Base-by-base conservation (phyloP, 1,140 invertebrate genomes). In the Akabosia matsudoensis region DNA sequence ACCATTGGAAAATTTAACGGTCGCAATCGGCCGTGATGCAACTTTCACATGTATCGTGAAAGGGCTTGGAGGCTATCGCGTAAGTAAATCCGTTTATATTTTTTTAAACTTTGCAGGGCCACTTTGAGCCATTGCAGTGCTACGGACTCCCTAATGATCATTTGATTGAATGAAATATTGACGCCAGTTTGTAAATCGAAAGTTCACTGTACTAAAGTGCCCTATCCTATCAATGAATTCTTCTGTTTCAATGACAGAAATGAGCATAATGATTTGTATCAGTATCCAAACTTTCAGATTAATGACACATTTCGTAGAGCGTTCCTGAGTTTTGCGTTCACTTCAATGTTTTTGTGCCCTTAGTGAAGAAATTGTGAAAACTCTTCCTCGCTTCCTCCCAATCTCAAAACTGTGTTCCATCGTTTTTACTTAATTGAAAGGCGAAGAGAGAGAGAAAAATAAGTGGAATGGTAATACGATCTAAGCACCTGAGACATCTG, bases 11-110 rank as follows among this genome's bases (percentile, higher is more conserved):
- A 96, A 96, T 88, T 86, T 95, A 77, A 95, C 94, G 51, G 88
- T 95, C 75, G 80, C 83, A 28, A 87, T 94, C 61, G 93, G 93
- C 76, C 88, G 94, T 83, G 93, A 96, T 85, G 93, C 93, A 56
- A 92, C 90, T 70, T 94, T 96, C 83, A 91, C 90, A 82, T 96
- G 94, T 85, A 87, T 92, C 82, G 93, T 96, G 37, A 89, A 92
- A 81, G 92, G 94, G 85, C 88, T 96, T 79, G 93, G 93, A 67
- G 92, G 37, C 7, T 72, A 95, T 86, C 92, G 93, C 87, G 94
- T 95, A 88, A 91, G 7, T 16, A 56, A 45, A 10, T n/a, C n/a
- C n/a, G 37, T 45, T 45, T 7, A 45, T 45, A n/a, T 45, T 45
- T 18, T 45, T 10, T 45, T 45, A 45, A 45, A 45, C 18, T 45